Evolutionary conservation across 2,888 invertebrate species (phyloP).

Genomic region (Cheilosia urbana): DNA sequence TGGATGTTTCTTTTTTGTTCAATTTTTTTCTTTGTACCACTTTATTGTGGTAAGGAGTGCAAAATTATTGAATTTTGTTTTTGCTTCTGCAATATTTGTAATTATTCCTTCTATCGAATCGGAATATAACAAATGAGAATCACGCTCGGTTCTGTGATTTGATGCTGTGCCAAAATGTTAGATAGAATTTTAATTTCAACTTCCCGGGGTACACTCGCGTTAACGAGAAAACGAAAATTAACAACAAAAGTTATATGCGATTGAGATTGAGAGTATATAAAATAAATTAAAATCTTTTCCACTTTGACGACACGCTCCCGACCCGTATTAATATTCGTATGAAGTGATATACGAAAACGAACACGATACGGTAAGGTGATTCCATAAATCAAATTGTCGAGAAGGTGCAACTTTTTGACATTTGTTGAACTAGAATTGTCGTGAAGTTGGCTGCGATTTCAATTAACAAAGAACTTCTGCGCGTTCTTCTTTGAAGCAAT

Average conservation of each 20-base stretch:
- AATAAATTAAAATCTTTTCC: conserved; percentile 20
- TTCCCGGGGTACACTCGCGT: background rate
- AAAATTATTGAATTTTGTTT: conserved; percentile 34
- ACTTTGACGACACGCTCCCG: conserved; percentile 10
- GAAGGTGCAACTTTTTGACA: too few species aligned
- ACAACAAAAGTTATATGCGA: conserved; percentile 7
- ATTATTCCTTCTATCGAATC: conserved; percentile 1
- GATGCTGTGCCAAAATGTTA: too few species aligned
- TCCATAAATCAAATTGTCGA: background rate
- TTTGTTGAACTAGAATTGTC: too few species aligned
- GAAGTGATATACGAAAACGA: conserved; percentile 4
- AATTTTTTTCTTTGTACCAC: conserved; percentile 14
- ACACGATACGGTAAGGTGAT: too few species aligned
- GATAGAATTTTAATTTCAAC: background rate
- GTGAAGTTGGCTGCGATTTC: too few species aligned
- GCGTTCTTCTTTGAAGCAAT: too few species aligned
- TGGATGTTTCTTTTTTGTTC: conserved; percentile 23
- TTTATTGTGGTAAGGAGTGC: conserved; percentile 71
- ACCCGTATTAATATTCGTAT: conserved; percentile 50
- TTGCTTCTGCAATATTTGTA: conserved; percentile 15
- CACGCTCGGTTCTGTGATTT: background rate
- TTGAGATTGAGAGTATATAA: conserved; percentile 2
- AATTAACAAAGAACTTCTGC: too few species aligned
- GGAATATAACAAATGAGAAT: conserved; percentile 12
- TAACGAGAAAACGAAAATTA: background rate